These are phyloP conservation scores for Hydropsyche betteni DNA, from an alignment of 2,888 invertebrate species.

Conservation along the genomic window DNA sequence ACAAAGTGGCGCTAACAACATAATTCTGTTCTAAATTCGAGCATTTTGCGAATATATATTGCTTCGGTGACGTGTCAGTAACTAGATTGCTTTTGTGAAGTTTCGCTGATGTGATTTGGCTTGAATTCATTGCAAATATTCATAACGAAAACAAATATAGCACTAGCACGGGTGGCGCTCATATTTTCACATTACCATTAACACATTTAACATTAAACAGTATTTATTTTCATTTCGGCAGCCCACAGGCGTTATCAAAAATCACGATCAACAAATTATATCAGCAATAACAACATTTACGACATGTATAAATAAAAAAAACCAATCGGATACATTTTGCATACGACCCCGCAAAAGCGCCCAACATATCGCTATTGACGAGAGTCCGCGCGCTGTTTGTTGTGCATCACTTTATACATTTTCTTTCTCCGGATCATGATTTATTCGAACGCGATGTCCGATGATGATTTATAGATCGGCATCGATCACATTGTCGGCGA, in stretches of 20 bases:
- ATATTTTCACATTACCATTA: constrained; percentile 23
- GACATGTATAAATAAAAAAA: too few relatives aligned
- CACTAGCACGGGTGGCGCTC: constrained; percentile 6
- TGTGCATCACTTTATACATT: not conserved
- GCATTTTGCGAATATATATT: constrained; percentile 28
- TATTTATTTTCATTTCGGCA: constrained; percentile 8
- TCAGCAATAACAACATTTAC: too few relatives aligned
- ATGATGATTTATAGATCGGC: constrained; percentile 42
- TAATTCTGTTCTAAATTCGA: constrained; percentile 49
- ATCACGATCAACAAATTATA: constrained; percentile 4
- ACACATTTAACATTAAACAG: not conserved
- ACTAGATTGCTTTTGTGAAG: too few relatives aligned
- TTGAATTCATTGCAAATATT: too few relatives aligned
- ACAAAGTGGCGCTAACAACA: constrained; percentile 45
- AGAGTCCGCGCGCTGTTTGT: too few relatives aligned
- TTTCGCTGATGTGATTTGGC: too few relatives aligned
- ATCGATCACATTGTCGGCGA: constrained; percentile 42
- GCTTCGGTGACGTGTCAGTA: too few relatives aligned
- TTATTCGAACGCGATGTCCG: constrained; percentile 18
- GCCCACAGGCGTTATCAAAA: constrained; percentile 12
- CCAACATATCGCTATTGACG: too few relatives aligned
- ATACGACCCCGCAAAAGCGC: too few relatives aligned
- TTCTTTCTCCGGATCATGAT: constrained; percentile 16
- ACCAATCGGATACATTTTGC: too few relatives aligned
- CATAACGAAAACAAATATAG: not conserved